These are phyloP conservation scores for Nibea coibor DNA, from an alignment of 2,113 vertebrate genomes.

Conservation along the genomic window DNA sequence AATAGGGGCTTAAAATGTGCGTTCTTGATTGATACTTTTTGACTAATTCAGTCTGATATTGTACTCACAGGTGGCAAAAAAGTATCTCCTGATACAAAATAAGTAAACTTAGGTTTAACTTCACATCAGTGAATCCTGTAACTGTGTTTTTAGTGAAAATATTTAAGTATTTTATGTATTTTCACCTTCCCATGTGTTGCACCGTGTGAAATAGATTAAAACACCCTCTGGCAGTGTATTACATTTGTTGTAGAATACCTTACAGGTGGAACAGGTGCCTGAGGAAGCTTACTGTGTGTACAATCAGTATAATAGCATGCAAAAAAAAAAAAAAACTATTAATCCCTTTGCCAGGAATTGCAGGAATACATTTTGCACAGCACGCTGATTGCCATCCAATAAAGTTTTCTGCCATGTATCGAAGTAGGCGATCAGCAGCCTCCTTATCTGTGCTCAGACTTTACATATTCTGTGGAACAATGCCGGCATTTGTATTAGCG, in stretches of 20 bases:
- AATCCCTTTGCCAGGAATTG: slow-evolving; percentile 55
- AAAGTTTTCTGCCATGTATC: slow-evolving; percentile 70
- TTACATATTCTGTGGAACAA: slow-evolving; percentile 78
- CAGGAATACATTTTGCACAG: slow-evolving; percentile 57
- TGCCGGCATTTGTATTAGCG: slow-evolving; percentile 36
- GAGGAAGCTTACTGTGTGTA: slow-evolving; percentile 42
- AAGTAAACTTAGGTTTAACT: background rate
- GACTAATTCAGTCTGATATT: background rate
- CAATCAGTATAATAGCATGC: slow-evolving; percentile 41
- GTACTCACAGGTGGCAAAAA: background rate
- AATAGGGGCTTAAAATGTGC: background rate
- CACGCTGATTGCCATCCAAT: slow-evolving; percentile 68
- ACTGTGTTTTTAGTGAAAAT: background rate
- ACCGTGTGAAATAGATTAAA: slow-evolving; percentile 37
- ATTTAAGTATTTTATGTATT: background rate
- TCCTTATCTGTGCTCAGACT: slow-evolving; percentile 63
- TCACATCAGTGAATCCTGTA: background rate
- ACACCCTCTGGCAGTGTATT: slow-evolving; percentile 23
- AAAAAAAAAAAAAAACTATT: slow-evolving; percentile 51
- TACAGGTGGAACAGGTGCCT: slow-evolving; percentile 49
- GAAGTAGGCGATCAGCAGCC: slow-evolving; percentile 57
- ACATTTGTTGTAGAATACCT: slow-evolving; percentile 36
- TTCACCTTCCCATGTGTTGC: background rate
- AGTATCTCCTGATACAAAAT: background rate
- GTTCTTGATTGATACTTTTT: background rate